Base-by-base conservation (phyloP, 2,113 vertebrate species). In the Chunga burmeisteri region DNA sequence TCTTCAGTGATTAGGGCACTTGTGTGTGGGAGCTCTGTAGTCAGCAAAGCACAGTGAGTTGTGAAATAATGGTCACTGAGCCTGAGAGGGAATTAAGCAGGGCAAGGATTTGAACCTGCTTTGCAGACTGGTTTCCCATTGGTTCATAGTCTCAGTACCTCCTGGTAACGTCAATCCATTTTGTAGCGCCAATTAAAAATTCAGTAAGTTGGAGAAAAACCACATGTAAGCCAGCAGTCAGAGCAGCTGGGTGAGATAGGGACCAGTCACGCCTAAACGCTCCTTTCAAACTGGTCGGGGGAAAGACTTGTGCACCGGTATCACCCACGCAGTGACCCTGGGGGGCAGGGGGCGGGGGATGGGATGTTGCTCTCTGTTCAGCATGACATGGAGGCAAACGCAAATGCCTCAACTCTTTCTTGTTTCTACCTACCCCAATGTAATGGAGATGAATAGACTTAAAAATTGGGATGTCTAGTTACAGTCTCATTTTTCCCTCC, bases 181-280 rank as follows among this genome's bases (percentile, higher is more conserved):
- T 81, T 63, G 47, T 67, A 50, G n/a, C 32, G 32, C 26, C 62
- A 46, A 46, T 80, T 55, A 13, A 55, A 86, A 74, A 23, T 62
- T 47, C 56, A 65, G 1, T 36, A 65, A n/a, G 15, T 78, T 3
- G 17, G 38, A 47, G 40, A 84, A 47, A 47, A 71, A 89, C 61
- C 0, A 0, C 34, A 27, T 1, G 0, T 27, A 29, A 65, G 23
- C 5, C 68, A 93, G 23, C 11, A 55, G 10, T 36, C 65, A 34
- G 1, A 84, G 68, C 13, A 81, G 23, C 46, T 81, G 50, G 46
- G 34, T 36, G 25, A 78, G 22, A 19, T 8, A 29, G 8, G 30
- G 56, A 36, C 16, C 1, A 7, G 34, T 11, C 7, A 3, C 2
- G 1, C 53, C 53, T n/a, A 59, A 59, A 53, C n/a, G 36, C 63